These are phyloP conservation scores for Hyperopisus bebe DNA, from an alignment of 2,113 vertebrate species.

Conservation along the genomic window DNA sequence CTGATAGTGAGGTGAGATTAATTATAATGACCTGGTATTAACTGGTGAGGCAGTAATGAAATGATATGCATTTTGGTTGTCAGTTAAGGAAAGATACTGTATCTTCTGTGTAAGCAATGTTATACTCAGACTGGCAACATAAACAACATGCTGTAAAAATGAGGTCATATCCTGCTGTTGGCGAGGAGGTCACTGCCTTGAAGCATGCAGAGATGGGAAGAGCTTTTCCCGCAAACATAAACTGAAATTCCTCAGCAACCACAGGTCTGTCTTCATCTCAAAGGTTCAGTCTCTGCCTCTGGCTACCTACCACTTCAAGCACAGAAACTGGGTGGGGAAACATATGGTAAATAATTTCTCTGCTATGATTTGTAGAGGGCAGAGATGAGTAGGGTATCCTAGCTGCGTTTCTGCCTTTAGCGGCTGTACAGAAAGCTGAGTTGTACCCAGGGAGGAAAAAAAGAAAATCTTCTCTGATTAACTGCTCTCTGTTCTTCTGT, in stretches of 20 bases:
- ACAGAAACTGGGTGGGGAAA: not conserved
- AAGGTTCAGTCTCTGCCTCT: not conserved
- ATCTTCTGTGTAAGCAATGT: not conserved
- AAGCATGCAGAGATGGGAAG: not conserved
- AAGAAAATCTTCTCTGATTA: not conserved
- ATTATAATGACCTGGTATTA: slow-evolving; percentile 17
- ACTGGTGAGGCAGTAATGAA: not conserved
- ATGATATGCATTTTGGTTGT: not conserved
- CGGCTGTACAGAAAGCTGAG: not conserved
- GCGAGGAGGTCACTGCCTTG: not conserved
- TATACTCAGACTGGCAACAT: not conserved
- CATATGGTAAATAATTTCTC: not conserved
- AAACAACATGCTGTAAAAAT: slow-evolving; percentile 11
- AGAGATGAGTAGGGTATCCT: not conserved
- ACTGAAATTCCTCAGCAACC: not conserved
- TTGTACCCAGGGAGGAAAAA: not conserved
- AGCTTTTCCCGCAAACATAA: not conserved
- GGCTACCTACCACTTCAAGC: slow-evolving; percentile 12
- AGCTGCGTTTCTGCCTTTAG: too few relatives aligned
- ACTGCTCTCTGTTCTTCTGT: not conserved
- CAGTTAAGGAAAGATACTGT: not conserved
- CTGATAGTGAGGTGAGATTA: not conserved
- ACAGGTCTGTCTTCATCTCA: not conserved
- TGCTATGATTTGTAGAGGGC: not conserved
- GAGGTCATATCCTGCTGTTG: not conserved